These are phyloP conservation scores for Chelonus insularis DNA, from an alignment of 1,140 invertebrate species.

Conservation along the genomic window DNA sequence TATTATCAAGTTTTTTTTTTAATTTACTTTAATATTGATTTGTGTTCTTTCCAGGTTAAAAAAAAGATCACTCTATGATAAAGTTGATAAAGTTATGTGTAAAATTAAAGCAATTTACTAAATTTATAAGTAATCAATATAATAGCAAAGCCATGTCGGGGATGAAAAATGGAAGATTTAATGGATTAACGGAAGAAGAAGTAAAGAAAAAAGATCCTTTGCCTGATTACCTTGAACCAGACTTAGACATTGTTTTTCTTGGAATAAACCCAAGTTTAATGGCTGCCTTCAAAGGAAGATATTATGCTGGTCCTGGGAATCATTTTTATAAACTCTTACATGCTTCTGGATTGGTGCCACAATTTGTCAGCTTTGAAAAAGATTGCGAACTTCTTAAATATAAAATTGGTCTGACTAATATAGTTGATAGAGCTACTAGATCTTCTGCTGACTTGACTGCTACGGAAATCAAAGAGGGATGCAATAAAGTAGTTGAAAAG, in stretches of 20 bases:
- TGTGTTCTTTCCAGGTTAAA: neutral
- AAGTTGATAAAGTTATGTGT: no score
- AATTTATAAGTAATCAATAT: neutral
- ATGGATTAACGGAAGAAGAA: constrained; percentile 52
- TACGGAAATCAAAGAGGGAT: constrained; percentile 51
- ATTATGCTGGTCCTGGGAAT: constrained; percentile 57
- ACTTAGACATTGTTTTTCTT: constrained; percentile 53
- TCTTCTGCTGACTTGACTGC: constrained; percentile 52
- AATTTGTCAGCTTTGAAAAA: constrained; percentile 45
- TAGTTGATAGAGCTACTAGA: constrained; percentile 51
- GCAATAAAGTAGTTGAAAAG: constrained; percentile 44
- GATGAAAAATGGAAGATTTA: constrained; percentile 46
- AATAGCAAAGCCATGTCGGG: constrained; percentile 20
- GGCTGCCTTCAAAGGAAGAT: constrained; percentile 53
- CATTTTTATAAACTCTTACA: constrained; percentile 57
- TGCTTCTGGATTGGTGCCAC: constrained; percentile 44
- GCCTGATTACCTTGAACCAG: constrained; percentile 44
- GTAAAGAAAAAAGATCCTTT: constrained; percentile 44
- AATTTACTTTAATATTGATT: neutral
- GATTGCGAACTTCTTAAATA: constrained; percentile 47
- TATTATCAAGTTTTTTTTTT: no score
- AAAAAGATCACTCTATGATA: neutral
- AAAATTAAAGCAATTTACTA: neutral
- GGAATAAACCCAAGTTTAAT: constrained; percentile 57
- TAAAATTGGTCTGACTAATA: constrained; percentile 55